Evolutionary conservation across 2,797 vertebrate species (phyloP).

Genomic region (Mormyrus proboscirostris): DNA sequence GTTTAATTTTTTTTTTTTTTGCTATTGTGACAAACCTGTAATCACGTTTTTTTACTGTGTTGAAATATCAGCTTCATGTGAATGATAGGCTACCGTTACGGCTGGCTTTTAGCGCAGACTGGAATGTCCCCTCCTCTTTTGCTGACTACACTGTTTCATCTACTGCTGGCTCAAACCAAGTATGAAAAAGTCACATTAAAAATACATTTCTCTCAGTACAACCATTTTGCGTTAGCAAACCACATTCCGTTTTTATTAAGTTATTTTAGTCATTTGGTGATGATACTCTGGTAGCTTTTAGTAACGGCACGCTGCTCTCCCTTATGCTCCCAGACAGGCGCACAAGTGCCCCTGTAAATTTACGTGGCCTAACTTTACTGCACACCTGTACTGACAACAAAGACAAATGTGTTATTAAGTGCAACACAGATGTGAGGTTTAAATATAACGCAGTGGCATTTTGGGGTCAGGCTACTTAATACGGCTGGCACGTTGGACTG

Average conservation of each 20-base stretch:
- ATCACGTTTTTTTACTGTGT: background rate
- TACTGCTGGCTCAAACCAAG: background rate
- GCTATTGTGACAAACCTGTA: background rate
- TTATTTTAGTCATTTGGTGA: background rate
- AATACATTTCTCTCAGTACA: background rate
- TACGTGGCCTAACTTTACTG: background rate
- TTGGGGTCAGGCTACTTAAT: conserved; percentile 17
- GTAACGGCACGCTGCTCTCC: background rate
- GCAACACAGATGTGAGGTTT: background rate
- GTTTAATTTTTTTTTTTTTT: background rate
- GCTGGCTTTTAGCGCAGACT: background rate
- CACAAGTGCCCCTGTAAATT: background rate
- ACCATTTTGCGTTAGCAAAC: background rate
- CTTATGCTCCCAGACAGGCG: background rate
- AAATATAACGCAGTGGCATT: conserved; percentile 21
- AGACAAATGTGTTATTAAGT: conserved; percentile 14
- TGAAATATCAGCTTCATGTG: background rate
- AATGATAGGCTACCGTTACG: background rate
- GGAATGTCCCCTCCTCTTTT: background rate
- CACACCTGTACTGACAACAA: conserved; percentile 10
- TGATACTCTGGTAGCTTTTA: background rate
- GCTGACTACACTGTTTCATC: background rate
- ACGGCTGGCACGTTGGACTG: background rate
- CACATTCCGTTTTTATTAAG: background rate
- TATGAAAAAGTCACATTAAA: background rate